Conservation (phyloP, 2,113 vertebrate genomes). For the Orthonyx spaldingii region DNA sequence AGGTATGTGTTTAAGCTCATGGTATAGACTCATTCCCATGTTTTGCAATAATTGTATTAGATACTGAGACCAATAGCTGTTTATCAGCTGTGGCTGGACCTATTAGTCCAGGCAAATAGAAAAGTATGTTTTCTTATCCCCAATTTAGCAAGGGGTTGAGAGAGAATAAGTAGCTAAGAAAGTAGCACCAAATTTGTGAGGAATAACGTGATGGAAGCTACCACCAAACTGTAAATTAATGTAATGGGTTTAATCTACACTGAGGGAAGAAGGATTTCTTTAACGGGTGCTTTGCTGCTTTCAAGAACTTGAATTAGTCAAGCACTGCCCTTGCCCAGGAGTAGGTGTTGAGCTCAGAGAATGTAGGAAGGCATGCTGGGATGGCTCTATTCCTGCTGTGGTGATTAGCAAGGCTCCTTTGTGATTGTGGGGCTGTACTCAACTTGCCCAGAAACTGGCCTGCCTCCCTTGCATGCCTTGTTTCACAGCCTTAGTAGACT, state of each 20-base stretch:
- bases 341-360: neutral
- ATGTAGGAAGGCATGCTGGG: neutral
- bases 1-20: neutral
- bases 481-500: neutral
- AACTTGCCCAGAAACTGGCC: neutral
- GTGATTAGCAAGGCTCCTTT: neutral
- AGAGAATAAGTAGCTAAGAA: neutral
- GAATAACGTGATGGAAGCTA: neutral
- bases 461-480: neutral
- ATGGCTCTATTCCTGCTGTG: fast-evolving
- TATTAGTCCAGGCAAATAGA: neutral
- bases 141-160: neutral
- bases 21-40: neutral
- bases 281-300: neutral
- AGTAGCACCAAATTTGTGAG: neutral
- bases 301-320: neutral
- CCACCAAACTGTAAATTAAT: neutral
- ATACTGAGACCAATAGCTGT: neutral
- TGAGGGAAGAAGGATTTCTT: neutral
- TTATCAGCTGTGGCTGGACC: neutral
- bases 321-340: neutral
- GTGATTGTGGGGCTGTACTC: neutral
- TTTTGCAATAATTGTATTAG: neutral
- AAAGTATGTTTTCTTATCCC: neutral
- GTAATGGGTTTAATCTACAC: neutral